Evolutionary conservation across 2,113 vertebrate species (phyloP), one percentile per base, ranked within the genome.

Genomic region (Tursiops truncatus): DNA sequence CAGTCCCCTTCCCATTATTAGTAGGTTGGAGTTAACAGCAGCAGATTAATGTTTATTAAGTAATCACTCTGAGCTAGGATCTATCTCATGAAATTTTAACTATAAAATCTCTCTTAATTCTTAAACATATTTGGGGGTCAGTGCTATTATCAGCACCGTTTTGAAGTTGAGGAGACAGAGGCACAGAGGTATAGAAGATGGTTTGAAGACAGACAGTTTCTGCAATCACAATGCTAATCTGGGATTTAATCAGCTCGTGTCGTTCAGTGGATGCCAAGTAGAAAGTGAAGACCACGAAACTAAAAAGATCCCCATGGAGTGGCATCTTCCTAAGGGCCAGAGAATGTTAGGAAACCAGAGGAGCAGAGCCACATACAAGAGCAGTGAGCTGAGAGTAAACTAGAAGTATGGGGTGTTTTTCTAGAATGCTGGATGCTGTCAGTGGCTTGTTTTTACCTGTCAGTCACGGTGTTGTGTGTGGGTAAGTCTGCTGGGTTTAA

Each of bases 401-500:
- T 31, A 25, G 7, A 58, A 31, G 8, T 47, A 28, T 9, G 20
- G 71, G 21, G 11, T 6, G 4, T 90, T 58, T 95, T 60, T 53
- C 71, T 89, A 44, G 26, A 38, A 28, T 33, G 23, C 83, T 62
- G 28, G 17, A 23, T 67, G 33, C 84, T 90, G 3, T 63, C 56
- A 56, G 21, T 65, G 33, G 26, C 53, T 96, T 92, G 44, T 47
- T 90, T 97, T 94, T 83, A 73, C 92, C 68, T 79, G n/a, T 79
- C 74, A 73, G 15, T 73, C 80, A 68, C 6, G 4, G 44, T 74
- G 17, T 56, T 68, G 10, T 56, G 56, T 84, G 63, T 18, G 81
- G 28, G 5, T 28, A 68, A 68, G 44, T 84, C 95, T 92, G 47
- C 63, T 94, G 91, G 94, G 47, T 73, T 95, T 92, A 87, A 95